Base-by-base conservation (phyloP, 2,888 invertebrate genomes). In the Lottia gigantea region DNA sequence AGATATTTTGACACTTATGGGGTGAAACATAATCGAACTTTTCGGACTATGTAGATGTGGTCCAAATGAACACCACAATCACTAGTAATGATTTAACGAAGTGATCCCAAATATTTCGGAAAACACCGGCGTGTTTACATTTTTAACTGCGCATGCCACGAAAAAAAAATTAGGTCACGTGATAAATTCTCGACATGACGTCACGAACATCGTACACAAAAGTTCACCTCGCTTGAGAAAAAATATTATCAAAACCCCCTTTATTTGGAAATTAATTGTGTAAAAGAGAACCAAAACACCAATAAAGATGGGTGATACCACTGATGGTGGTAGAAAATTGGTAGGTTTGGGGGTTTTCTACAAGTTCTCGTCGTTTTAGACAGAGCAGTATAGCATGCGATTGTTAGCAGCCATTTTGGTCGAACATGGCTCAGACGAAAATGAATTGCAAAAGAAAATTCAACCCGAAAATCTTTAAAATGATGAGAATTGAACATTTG, bases 241-340 rank as follows among this genome's bases (percentile, higher is more conserved):
- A 76, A 71, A 71, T 67, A 69, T 71, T 69, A 66, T 61, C 71
- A 66, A 73, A 69, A 62, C 70, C 67, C 64, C 65, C 62, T 63
- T 49, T 65, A 73, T 70, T 70, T 73, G 73, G 70, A 66, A 67
- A 69, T 66, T 74, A 71, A 66, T 67, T 69, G 68, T 65, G 66
- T 47, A 46, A 64, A 68, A 66, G 64, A 62, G 71, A 67, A 46
- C 69, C 46, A 70, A 64, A 46, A 65, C 71, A 46, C 64, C 55
- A 46, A 68, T 45, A 64, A 77, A 61, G 70, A 81, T 81, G 81
- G 77, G 78, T 61, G 81, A 81, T 63, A 74, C 78, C 64, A 67
- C 75, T 46, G 82, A 83, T 62, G 73, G 74, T 46, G 82, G 82
- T 70, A 78, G 82, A 64, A 81, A 77, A 77, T 71, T 85, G 86